Evolutionary conservation across 2,888 invertebrate species (phyloP), one percentile per base, ranked within the genome.

Genomic region (Pogonocherus hispidulus): DNA sequence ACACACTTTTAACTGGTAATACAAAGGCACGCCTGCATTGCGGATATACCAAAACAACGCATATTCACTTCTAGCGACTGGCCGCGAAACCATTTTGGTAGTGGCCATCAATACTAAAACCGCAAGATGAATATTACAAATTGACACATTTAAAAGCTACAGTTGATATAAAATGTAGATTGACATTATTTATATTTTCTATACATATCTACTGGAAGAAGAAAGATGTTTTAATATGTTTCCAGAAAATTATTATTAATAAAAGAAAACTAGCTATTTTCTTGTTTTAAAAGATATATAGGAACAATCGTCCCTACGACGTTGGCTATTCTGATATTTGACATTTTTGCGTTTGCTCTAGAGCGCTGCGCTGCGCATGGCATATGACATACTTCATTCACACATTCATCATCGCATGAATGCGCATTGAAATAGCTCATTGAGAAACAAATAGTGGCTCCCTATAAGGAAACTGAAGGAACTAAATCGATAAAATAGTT

Each of bases 1-100:
- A 82, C 84, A 77, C 84, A 82, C 83, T 82, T 82, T 80, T 75
- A 81, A 82, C 82, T 82, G 80, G 81, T 81, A 81, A 79, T 78
- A 81, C 78, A 80, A 77, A 82, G 84, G 83, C 85, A 85, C 85
- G 85, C 85, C 86, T 86, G 86, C 85, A 86, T 85, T 85, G 85
- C 85, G 82, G 85, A 85, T 84, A 78, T 84, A 82, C 83, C 82
- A 82, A 84, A 84, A 83, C 84, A 85, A 85, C 85, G 86, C 85
- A 85, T 82, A 84, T 83, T 83, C 82, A 82, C 81, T 80, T 82
- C 83, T 82, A 82, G 83, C 84, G 84, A 84, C 84, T 84, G 83
- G 84, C 84, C 82, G 84, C 83, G 85, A 85, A 85, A 85, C 86
- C 85, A 86, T 86, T 85, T 86, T 85, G 82, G 81, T 78, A 76